Evolutionary conservation across 2,113 vertebrate genomes (phyloP).

Genomic region (Cephalopterus ornatus): DNA sequence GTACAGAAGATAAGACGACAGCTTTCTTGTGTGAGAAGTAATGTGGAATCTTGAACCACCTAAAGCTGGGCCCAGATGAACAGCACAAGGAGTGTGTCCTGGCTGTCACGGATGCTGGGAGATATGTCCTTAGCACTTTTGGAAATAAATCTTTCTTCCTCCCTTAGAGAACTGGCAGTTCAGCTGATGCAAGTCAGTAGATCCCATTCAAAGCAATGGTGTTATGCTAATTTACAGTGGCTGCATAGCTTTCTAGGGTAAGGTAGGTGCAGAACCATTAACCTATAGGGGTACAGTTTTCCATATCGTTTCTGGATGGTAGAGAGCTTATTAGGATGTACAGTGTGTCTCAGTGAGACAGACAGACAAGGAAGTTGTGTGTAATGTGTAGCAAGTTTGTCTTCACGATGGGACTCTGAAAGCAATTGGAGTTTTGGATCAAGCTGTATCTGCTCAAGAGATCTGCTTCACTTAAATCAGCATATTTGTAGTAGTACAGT

Average conservation of each 20-base stretch:
- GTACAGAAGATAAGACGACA: background rate
- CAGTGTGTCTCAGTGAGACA: background rate
- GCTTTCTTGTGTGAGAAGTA: background rate
- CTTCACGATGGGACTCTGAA: background rate
- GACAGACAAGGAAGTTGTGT: background rate
- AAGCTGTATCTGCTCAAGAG: background rate
- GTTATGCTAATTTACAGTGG: background rate
- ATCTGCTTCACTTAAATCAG: background rate
- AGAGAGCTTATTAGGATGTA: background rate
- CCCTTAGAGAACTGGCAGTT: background rate
- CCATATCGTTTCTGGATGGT: background rate
- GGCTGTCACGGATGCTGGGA: background rate
- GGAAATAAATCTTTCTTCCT: background rate
- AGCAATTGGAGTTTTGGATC: background rate
- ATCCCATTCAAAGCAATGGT: background rate
- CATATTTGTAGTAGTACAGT: background rate
- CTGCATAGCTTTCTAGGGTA: background rate
- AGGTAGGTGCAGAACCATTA: background rate
- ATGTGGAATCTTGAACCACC: background rate
- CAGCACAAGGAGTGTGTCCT: background rate
- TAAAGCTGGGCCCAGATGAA: background rate
- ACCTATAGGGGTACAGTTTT: background rate
- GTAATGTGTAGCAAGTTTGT: background rate
- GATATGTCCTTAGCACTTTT: background rate
- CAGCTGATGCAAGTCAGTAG: background rate